Base-by-base conservation (phyloP, 2,797 vertebrate species). In the Chelidonichthys spinosus region DNA sequence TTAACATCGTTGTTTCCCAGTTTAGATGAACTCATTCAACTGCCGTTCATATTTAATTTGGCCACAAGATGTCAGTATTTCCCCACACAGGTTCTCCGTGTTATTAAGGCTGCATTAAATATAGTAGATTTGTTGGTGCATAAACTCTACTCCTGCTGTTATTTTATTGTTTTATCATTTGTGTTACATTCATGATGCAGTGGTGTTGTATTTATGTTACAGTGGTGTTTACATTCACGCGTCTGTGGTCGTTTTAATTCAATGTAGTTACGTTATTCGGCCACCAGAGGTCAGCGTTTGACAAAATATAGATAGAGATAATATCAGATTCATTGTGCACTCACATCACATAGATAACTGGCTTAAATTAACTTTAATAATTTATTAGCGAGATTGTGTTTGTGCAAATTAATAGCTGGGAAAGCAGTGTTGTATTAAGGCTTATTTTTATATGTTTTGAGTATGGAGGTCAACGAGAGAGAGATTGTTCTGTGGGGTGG, bases 281-380 rank as follows among this genome's bases (percentile, higher is more conserved):
- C 80, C 87, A 83, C 58, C 13, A 81, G 89, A 63, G 33, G 66
- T 6, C 81, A 82, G 78, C 79, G 76, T 83, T 85, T 4, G 1
- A 63, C 54, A 33, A 66, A n/a, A 11, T 11, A 84, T 67, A 0
- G 0, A 25, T 25, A 25, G 1, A 25, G 25, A 25, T 25, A 25
- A 25, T 25, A 25, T 25, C 25, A 25, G 25, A 25, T 25, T 2
- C 25, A 25, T 25, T 25, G 25, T 25, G 25, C 7, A 0, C n/a
- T 37, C 5, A 4, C 3, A 11, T 32, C 43, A 42, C 18, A 35
- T 11, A 5, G 11, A 35, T 11, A 25, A 25, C 47, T 54, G 52
- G 3, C 25, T 62, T 69, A 18, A 14, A n/a, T n/a, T 1, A 63
- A 40, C 18, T 55, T 66, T 13, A 14, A 50, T 15, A 63, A 55